Conservation (phyloP, 2,888 invertebrate species). For the Cantharis lateralis region DNA sequence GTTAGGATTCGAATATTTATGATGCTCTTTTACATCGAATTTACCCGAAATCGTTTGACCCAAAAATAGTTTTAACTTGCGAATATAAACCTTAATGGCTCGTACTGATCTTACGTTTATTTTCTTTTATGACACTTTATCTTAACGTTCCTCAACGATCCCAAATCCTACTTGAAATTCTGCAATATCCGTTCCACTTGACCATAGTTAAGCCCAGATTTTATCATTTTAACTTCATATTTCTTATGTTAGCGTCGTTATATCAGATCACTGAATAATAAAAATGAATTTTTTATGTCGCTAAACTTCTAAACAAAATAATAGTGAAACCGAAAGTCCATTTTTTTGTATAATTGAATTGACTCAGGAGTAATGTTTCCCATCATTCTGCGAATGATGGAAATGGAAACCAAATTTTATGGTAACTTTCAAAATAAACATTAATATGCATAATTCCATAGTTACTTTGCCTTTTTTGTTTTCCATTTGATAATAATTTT, state of each 20-base stretch:
- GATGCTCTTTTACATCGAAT: conserved; percentile 8
- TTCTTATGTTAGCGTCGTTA: background rate
- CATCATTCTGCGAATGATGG: too few relatives aligned
- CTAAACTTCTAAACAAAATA: background rate
- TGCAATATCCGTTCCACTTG: conserved; percentile 18
- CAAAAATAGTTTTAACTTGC: background rate
- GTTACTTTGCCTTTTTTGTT: background rate
- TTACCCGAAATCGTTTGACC: background rate
- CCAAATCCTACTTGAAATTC: conserved; percentile 10
- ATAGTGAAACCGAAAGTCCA: background rate
- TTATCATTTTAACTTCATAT: conserved; percentile 6
- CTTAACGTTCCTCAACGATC: background rate
- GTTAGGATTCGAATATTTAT: conserved; percentile 20
- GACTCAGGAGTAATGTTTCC: too few relatives aligned
- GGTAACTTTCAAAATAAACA: too few relatives aligned
- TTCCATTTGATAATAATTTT: background rate
- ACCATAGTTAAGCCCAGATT: conserved; percentile 10
- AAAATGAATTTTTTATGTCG: background rate
- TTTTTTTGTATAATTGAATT: too few relatives aligned
- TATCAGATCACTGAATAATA: background rate
- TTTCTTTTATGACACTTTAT: conserved; percentile 9
- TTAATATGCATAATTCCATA: too few relatives aligned
- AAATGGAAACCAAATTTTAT: too few relatives aligned
- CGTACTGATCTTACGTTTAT: conserved; percentile 4
- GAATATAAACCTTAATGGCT: background rate